phyloP scores from a whole-genome alignment of 1,140 invertebrate genomes.

The Drosophila tsacasi region DNA sequence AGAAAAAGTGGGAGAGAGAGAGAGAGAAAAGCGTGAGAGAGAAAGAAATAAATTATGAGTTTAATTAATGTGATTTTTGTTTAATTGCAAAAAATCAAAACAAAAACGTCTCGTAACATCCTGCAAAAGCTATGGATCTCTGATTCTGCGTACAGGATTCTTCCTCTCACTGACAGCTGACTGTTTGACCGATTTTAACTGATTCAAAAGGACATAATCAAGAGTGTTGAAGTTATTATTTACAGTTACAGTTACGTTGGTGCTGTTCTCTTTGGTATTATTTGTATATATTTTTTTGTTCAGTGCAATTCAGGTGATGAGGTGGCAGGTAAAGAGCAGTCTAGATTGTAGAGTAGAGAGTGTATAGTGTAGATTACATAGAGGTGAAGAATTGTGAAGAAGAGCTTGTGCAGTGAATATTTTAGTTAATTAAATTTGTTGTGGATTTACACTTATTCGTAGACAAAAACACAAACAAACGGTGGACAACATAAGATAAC shows the following conservation, averaged over 20 bases:
- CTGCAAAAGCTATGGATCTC: conserved; percentile 6
- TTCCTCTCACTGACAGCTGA: conserved; percentile 12
- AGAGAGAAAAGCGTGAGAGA: conserved; percentile 76
- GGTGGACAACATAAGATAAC: conserved; percentile 36
- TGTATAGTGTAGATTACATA: background rate
- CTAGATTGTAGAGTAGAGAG: background rate
- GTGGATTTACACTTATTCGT: conserved; percentile 20
- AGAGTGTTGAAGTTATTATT: conserved; percentile 37
- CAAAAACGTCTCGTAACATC: background rate
- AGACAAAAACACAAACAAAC: conserved; percentile 48
- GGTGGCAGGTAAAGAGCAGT: background rate
- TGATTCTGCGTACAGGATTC: background rate
- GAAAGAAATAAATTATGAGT: conserved; percentile 66
- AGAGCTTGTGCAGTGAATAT: conserved; percentile 22
- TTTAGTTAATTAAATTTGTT: conserved; percentile 20
- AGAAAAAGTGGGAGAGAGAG: conserved; percentile 66
- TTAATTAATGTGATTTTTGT: conserved; percentile 50
- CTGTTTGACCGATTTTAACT: conserved; percentile 67
- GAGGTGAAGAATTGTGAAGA: background rate
- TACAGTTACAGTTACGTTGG: conserved; percentile 46
- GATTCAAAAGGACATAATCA: conserved; percentile 45
- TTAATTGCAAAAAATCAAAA: conserved; percentile 25
- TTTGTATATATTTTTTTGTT: background rate
- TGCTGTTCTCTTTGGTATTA: conserved; percentile 8
- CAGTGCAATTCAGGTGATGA: conserved; percentile 30